Base-by-base conservation (phyloP, 2,797 vertebrate species). In the Sebastes iracundus region DNA sequence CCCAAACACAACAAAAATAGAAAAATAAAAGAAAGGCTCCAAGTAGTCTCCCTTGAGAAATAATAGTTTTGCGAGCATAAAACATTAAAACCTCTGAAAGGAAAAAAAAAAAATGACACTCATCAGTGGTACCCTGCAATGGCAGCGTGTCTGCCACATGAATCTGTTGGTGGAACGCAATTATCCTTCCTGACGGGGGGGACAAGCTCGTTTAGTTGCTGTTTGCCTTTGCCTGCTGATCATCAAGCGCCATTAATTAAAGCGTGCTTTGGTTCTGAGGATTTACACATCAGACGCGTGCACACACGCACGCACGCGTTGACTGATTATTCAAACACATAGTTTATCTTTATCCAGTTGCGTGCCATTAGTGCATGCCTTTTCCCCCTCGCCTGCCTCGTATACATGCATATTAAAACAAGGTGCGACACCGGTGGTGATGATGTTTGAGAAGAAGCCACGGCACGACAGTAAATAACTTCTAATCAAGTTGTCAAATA, bases 201-300 rank as follows among this genome's bases (percentile, higher is more conserved):
- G 63, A n/a, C 65, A 64, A 35, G 61, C 81, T 90, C 82, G 49
- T 91, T 93, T 90, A 91, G 87, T 83, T 87, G 84, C 86, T 79
- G 89, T 95, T 92, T 95, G 92, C 88, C 84, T 92, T 90, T 84
- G 84, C 89, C 85, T 62, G 84, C 90, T 91, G 90, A 93, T 95
- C 82, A 88, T 90, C 86, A 84, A 79, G 80, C 82, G 23, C 77
- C 85, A 90, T 93, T 94, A 93, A 95, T 94, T 95, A 93, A 90
- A 93, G 80, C 87, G 64, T 67, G 78, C 83, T 85, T 92, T 84
- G 82, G 80, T 79, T 84, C 79, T 86, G 78, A 86, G 80, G 79
- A 88, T 88, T 88, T 87, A 89, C 83, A 81, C 61, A 87, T 82
- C 85, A 89, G 14, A 81, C 46, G 3, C 14, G 1, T 59, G 0